Evolutionary conservation across 2,797 vertebrate species (phyloP), one percentile per base, ranked within the genome.

Genomic region (Megalops cyprinoides): DNA sequence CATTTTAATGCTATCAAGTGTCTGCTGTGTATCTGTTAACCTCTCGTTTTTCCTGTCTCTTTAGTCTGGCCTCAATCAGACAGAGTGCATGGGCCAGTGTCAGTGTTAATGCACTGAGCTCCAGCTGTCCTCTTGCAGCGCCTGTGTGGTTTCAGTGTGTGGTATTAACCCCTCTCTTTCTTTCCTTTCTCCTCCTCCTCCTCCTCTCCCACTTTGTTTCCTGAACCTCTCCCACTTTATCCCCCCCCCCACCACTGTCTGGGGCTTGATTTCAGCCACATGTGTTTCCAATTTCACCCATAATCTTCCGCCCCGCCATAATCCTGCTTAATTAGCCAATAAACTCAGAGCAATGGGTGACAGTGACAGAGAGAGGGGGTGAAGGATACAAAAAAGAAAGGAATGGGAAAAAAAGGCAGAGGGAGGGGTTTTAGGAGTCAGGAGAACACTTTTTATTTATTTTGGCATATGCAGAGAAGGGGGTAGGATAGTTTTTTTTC

Each of bases 231-330:
- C 55, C 69, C 78, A 65, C 14, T 42, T 48, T 67, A 49, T n/a
- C 12, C 55, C 55, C 49, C 49, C 60, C 73, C 71, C 25, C 82
- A 28, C 56, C 81, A 76, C 18, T 18, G 73, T 65, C 79, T 74
- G 44, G 44, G 73, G 60, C 34, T 65, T 39, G 42, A 80, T 62
- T 74, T 80, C 79, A 74, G 25, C 58, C 34, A 58, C 89, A 90
- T 86, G 82, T 90, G 89, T 92, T 95, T 94, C 89, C 91, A 94
- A 93, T 95, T 94, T 91, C 81, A 86, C 86, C 62, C 81, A 20
- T 91, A 92, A 93, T 87, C 86, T 88, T 83, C 37, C 81, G 84
- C 83, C 90, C n/a, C 86, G 7, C 84, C 46, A 82, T 92, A 92
- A 91, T 93, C 92, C 86, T 87, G 90, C 90, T 90, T 90, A 93